A percentile compares a stretch with the other conserved stretches of the same genome.
Conservation (phyloP, 1,140 invertebrate species). For the Drosophila parvula region DNA sequence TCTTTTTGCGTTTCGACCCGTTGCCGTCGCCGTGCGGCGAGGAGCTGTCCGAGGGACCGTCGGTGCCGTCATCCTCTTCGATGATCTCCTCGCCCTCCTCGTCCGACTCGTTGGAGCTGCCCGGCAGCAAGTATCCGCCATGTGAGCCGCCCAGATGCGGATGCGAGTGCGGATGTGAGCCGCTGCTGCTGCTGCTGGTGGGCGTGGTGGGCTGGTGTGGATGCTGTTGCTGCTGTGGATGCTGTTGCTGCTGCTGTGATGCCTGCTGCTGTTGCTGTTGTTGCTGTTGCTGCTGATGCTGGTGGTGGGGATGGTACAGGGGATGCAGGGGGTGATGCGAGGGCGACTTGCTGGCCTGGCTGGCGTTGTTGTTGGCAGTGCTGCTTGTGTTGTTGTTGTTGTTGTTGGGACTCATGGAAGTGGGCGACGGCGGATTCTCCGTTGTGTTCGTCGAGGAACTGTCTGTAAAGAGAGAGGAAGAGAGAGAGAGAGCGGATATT, state of each 20-base stretch:
- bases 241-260: constrained; percentile 75
- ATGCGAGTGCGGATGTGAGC: constrained; percentile 52
- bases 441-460: constrained; percentile 86
- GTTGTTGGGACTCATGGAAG: constrained; percentile 73
- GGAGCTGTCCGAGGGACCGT: constrained; percentile 85
- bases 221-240: constrained; percentile 81
- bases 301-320: constrained; percentile 83
- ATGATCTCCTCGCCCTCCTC: constrained; percentile 86
- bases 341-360: constrained; percentile 64
- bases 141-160: constrained; percentile 72
- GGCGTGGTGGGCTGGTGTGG: constrained; percentile 85
- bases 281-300: constrained; percentile 79
- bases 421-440: constrained; percentile 83
- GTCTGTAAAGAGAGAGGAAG: constrained; percentile 85
- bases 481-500: constrained; percentile 60
- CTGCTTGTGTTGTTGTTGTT: constrained; percentile 54
- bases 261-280: constrained; percentile 84
- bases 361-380: constrained; percentile 81
- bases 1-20: constrained; percentile 95
- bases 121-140: constrained; percentile 81
- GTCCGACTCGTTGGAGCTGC: constrained; percentile 87
- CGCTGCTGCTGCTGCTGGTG: constrained; percentile 83
- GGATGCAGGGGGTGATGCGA: constrained; percentile 55
- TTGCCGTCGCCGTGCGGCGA: constrained; percentile 85
- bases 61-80: constrained; percentile 87